Base-by-base conservation (phyloP, 2,113 vertebrate genomes). In the Sprattus sprattus region DNA sequence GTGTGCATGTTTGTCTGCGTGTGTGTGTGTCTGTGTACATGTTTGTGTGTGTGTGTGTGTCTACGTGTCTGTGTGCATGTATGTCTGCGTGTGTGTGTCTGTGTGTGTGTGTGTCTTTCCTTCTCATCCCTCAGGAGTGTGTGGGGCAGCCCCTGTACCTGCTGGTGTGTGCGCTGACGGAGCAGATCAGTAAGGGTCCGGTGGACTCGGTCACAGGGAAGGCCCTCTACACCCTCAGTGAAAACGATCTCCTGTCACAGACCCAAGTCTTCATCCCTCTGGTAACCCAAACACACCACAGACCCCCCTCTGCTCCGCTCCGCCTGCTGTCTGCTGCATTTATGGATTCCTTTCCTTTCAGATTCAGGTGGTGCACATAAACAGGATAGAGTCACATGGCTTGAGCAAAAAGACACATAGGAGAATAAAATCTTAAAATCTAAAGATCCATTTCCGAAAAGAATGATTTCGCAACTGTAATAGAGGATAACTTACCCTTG, bases 231-330 rank as follows among this genome's bases (percentile, higher is more conserved):
- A 99, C 98, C 0, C 96, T 99, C 16, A 99, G 96, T 0, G 98
- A 99, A 91, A 97, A 99, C 94, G 99, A 97, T 97, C 95, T 99
- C 86, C 93, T 99, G 89, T 99, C 97, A 96, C 97, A 99, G 94
- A 96, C 97, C 22, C 96, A 95, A 0, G 96, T 97, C 85, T 99
- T 98, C 95, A 96, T 64, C 81, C 91, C 94, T 2, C 91, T 99
- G 97, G 98, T 99, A 95, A 0, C 93, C 91, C 84, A 45, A 15
- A 67, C 60, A 67, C 54, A 60, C 54, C 47, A 49, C 47, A 11
- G 2, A 2, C 47, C 8, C 9, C 9, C 39, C 39, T 39, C 39
- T 39, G 39, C 39, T 39, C 39, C 2, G 39, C 39, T 39, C 39
- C 39, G 39, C 39, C 2, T 39, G 39, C 39, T 39, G 39, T 39